phyloP scores from a whole-genome alignment of 2,797 vertebrate genomes.

The Rhynchonycteris naso region DNA sequence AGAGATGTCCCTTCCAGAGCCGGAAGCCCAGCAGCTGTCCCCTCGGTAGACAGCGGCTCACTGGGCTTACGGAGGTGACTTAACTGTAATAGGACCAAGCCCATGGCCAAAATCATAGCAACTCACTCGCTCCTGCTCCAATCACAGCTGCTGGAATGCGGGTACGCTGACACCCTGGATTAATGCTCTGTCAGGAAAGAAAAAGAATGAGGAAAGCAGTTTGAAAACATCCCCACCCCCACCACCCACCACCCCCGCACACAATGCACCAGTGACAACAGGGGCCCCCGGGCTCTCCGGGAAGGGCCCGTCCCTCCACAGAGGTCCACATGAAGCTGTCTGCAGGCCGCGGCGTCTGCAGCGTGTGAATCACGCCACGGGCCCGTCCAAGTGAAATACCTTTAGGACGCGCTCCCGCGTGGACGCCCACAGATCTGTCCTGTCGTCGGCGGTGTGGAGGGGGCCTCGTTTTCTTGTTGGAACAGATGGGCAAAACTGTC shows the following conservation, averaged over 20 bases:
- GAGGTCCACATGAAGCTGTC: neutral
- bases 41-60: conserved; percentile 68
- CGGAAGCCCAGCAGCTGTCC: conserved; percentile 69
- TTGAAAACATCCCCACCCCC: conserved; percentile 81
- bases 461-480: conserved; percentile 87
- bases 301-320: rapidly evolving
- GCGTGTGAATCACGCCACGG: conserved; percentile 77
- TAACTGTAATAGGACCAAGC: conserved; percentile 69
- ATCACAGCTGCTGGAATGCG: conserved; percentile 84
- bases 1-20: conserved; percentile 68
- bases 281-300: no score
- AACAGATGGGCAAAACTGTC: conserved; percentile 91
- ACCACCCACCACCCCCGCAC: neutral
- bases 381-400: conserved; percentile 87
- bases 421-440: conserved; percentile 87
- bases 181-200: conserved; percentile 87
- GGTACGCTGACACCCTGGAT: conserved; percentile 87
- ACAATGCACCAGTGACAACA: conserved; percentile 67
- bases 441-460: conserved; percentile 82
- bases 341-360: conserved; percentile 72
- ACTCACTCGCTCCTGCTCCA: conserved; percentile 84
- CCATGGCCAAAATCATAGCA: conserved; percentile 83
- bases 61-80: conserved; percentile 74
- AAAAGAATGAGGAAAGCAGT: conserved; percentile 81
- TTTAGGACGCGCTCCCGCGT: conserved; percentile 85